phyloP scores from a whole-genome alignment of 53 echinoderm and acorn worm species.

The Temnopleurus reevesii region DNA sequence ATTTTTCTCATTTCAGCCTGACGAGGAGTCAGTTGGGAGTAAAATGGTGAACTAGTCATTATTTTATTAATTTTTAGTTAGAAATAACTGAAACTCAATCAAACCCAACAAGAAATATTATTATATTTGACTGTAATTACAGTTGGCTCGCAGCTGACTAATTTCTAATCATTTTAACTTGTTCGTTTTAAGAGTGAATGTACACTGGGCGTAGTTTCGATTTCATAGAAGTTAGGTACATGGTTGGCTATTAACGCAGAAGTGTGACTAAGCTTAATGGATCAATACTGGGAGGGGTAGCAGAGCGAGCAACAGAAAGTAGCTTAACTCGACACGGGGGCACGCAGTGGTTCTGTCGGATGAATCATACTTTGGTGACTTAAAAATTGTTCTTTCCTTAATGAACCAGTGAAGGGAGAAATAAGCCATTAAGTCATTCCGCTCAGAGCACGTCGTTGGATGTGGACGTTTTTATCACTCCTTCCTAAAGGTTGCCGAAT shows the following conservation, averaged over 20 bases:
- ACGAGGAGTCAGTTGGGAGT: too few species aligned
- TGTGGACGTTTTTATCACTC: neutral
- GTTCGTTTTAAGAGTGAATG: too few species aligned
- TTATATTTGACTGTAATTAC: neutral
- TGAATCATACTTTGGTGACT: slow-evolving; percentile 20
- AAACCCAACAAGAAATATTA: neutral
- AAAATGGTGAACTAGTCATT: too few species aligned
- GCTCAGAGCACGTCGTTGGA: neutral
- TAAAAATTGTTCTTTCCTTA: neutral
- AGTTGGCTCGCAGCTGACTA: neutral
- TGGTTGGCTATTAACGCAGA: too few species aligned
- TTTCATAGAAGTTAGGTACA: too few species aligned
- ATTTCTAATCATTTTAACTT: too few species aligned
- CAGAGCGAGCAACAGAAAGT: neutral
- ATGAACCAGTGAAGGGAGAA: slow-evolving; percentile 10
- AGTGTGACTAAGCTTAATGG: neutral
- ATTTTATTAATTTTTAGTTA: too few species aligned
- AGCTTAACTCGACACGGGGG: neutral
- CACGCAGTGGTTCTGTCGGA: too few species aligned
- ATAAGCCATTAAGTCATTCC: slow-evolving; percentile 23
- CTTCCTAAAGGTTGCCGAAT: neutral
- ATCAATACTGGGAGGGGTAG: neutral
- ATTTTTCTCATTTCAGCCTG: too few species aligned
- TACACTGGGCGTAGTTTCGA: too few species aligned
- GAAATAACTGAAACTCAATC: too few species aligned